phyloP scores from a whole-genome alignment of 2,888 invertebrate genomes.

The Tachina fera region DNA sequence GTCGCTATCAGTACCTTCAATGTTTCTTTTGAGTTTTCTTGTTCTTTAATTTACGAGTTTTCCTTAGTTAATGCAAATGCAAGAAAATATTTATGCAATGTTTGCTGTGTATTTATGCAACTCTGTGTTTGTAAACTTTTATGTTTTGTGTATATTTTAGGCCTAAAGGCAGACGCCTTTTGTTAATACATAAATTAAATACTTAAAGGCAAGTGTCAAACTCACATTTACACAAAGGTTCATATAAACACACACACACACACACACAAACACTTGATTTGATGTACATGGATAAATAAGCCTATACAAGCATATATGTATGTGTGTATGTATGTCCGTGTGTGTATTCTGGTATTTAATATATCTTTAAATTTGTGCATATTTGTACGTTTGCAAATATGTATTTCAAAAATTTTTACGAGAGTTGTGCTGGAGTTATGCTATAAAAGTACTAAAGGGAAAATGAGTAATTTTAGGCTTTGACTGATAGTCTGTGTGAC shows the following conservation, averaged over 20 bases:
- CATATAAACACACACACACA: constrained; percentile 39
- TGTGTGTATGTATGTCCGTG: neutral
- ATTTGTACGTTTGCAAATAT: neutral
- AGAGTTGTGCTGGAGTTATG: neutral
- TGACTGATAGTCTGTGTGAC: neutral
- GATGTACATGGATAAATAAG: neutral
- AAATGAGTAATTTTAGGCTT: too few species aligned
- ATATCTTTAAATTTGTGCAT: neutral
- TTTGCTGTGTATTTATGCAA: constrained; percentile 1
- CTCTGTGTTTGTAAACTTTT: constrained; percentile 6
- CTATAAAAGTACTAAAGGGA: too few species aligned
- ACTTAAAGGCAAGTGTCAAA: constrained; percentile 71
- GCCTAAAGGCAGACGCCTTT: constrained; percentile 66
- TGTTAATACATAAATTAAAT: constrained; percentile 71
- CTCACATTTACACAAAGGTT: constrained; percentile 67
- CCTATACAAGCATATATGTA: neutral
- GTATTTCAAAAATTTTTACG: neutral
- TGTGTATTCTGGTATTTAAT: neutral
- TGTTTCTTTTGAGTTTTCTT: constrained; percentile 26
- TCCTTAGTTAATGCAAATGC: constrained; percentile 29
- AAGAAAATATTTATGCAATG: constrained; percentile 10
- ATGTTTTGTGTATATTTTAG: constrained; percentile 37
- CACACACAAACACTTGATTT: neutral
- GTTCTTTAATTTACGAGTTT: constrained; percentile 39
- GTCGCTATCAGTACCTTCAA: constrained; percentile 6